Conservation (phyloP, 1,140 invertebrate genomes). For the Dendroctonus ponderosae region DNA sequence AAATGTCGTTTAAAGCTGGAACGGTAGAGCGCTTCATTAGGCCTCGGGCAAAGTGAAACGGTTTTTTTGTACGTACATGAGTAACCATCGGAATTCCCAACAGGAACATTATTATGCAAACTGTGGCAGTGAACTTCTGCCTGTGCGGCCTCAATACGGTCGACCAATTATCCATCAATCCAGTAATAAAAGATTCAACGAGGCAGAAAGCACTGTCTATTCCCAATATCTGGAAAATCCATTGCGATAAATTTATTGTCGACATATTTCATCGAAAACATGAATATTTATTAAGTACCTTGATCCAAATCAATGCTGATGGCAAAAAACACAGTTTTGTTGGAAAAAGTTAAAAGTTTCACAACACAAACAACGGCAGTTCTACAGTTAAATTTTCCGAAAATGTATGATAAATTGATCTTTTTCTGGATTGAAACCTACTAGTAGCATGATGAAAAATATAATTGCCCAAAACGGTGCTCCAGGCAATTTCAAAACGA, state of each 20-base stretch:
- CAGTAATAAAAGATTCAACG: constrained; percentile 64
- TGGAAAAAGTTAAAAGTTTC: background rate
- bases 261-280: background rate
- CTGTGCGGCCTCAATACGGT: constrained; percentile 55
- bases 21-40: background rate
- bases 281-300: background rate
- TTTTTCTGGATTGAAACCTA: constrained; percentile 44
- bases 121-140: constrained; percentile 59
- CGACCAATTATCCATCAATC: constrained; percentile 63
- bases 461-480: constrained; percentile 62
- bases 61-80: constrained; percentile 55
- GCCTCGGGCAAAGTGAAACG: background rate
- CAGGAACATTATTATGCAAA: constrained; percentile 63
- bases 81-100: constrained; percentile 71
- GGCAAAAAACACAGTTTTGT: too few relatives aligned
- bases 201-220: constrained; percentile 64
- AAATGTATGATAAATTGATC: too few relatives aligned
- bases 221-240: constrained; percentile 55
- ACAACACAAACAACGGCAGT: background rate
- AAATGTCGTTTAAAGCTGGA: background rate
- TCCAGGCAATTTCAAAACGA: constrained; percentile 63
- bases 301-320: background rate
- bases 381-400: background rate
- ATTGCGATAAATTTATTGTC: background rate
- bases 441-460: constrained; percentile 67